Evolutionary conservation across 2,888 invertebrate species (phyloP).

Genomic region (Ophraella communa): DNA sequence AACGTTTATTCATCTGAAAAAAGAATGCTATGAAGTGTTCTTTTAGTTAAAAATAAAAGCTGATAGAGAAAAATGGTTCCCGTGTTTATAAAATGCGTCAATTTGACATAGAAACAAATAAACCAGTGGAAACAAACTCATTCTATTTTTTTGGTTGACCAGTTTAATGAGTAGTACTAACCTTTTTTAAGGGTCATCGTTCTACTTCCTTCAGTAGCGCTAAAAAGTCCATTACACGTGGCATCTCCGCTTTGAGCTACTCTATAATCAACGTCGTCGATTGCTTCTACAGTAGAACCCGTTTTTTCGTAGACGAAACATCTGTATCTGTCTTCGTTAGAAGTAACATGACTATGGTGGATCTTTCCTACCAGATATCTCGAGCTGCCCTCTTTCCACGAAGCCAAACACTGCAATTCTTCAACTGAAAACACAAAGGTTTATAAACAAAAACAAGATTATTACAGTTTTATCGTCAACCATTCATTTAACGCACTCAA

Average conservation of each 20-base stretch:
- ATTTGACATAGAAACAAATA: no score
- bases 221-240: constrained; percentile 90
- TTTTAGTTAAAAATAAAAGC: no score
- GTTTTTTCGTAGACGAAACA: constrained; percentile 95
- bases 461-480: no score
- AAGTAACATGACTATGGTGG: constrained; percentile 87
- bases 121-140: no score
- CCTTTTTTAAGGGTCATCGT: constrained; percentile 85
- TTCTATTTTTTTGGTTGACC: no score
- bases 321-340: constrained; percentile 90
- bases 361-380: constrained; percentile 90
- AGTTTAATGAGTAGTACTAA: no score
- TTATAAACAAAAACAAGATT: no score
- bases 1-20: no score
- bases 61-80: no score
- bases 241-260: constrained; percentile 93
- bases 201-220: constrained; percentile 85
- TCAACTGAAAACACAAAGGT: constrained; percentile 72
- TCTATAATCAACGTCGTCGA: constrained; percentile 71
- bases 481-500: no score
- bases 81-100: no score
- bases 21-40: no score
- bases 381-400: constrained; percentile 93
- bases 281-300: constrained; percentile 58
- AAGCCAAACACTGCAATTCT: constrained; percentile 88